Percentiles rank a stretch among this genome's conserved stretches.
Conservation (phyloP, 2,888 invertebrate species). For the Trachelus stipa region DNA sequence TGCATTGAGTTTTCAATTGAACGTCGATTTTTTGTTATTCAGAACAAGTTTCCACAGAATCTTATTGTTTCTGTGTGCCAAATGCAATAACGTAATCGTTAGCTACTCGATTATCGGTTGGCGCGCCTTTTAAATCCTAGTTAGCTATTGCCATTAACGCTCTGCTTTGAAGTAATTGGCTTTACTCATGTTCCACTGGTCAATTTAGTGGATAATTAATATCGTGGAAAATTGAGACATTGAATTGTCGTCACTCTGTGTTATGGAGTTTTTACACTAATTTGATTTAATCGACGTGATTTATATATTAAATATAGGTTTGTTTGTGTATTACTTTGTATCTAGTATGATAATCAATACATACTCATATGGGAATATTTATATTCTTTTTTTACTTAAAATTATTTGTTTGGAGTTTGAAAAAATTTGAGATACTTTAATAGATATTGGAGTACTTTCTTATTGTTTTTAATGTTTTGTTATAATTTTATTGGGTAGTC, state of each 20-base stretch:
- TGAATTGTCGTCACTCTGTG: background rate
- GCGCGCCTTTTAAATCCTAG: slow-evolving; percentile 28
- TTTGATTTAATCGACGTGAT: background rate
- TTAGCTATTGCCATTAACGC: background rate
- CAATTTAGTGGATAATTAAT: background rate
- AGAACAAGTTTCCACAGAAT: background rate
- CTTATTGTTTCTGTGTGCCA: background rate
- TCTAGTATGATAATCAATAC: background rate
- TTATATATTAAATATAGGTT: background rate
- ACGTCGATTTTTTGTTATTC: background rate
- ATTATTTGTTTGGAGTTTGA: background rate
- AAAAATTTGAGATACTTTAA: background rate
- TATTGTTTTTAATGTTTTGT: background rate
- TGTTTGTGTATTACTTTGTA: background rate
- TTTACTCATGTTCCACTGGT: background rate
- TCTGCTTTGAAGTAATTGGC: background rate
- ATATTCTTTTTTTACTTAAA: background rate
- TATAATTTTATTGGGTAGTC: background rate
- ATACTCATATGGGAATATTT: background rate
- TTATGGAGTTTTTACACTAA: background rate
- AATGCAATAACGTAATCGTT: slow-evolving; percentile 28
- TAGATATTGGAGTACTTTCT: background rate
- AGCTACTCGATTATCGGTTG: slow-evolving; percentile 19
- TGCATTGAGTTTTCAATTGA: background rate
- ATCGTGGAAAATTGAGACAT: background rate